A percentile compares a stretch with the other conserved stretches of the same genome.
Conservation (phyloP, 1,140 invertebrate species). For the Drosophila tristis region DNA sequence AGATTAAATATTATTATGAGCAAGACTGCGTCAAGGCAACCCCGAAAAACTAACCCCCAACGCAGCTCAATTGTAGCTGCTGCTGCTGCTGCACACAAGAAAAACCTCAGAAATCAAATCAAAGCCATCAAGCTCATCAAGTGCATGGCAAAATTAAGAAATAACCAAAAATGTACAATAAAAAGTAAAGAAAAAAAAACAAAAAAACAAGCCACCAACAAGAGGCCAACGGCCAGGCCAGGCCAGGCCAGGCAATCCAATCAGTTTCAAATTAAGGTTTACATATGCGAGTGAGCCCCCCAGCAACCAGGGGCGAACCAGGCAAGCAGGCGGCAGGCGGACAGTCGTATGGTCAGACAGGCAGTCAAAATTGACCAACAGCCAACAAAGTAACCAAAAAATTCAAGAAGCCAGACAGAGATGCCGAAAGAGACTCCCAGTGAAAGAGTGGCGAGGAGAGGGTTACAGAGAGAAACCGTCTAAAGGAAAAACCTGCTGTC, state of each 20-base stretch:
- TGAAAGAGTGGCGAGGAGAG: too few species aligned
- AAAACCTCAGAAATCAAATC: slow-evolving; percentile 46
- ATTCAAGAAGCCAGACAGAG: slow-evolving; percentile 22
- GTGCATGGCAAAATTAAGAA: slow-evolving; percentile 68
- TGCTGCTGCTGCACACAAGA: too few species aligned
- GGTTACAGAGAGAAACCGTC: slow-evolving; percentile 1
- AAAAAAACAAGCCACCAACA: slow-evolving; percentile 45
- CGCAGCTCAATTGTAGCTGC: too few species aligned
- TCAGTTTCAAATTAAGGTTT: slow-evolving; percentile 81
- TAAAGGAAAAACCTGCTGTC: slow-evolving; percentile 57
- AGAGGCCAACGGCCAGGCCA: slow-evolving; percentile 34
- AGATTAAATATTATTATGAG: too few species aligned
- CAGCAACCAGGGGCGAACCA: slow-evolving; percentile 17
- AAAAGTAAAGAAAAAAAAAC: slow-evolving; percentile 13
- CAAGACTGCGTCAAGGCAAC: too few species aligned
- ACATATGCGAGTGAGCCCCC: slow-evolving; percentile 60
- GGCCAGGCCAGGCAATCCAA: slow-evolving; percentile 58
- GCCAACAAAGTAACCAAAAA: slow-evolving; percentile 55
- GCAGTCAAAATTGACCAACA: slow-evolving; percentile 66
- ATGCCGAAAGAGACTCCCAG: background rate
- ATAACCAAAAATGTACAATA: slow-evolving; percentile 35
- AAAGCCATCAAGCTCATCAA: slow-evolving; percentile 62
- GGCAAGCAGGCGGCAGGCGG: slow-evolving; percentile 2
- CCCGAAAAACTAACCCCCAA: too few species aligned
- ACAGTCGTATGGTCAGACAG: background rate